These are phyloP conservation scores for Scomber scombrus DNA, from an alignment of 2,113 vertebrate genomes.

Conservation along the genomic window DNA sequence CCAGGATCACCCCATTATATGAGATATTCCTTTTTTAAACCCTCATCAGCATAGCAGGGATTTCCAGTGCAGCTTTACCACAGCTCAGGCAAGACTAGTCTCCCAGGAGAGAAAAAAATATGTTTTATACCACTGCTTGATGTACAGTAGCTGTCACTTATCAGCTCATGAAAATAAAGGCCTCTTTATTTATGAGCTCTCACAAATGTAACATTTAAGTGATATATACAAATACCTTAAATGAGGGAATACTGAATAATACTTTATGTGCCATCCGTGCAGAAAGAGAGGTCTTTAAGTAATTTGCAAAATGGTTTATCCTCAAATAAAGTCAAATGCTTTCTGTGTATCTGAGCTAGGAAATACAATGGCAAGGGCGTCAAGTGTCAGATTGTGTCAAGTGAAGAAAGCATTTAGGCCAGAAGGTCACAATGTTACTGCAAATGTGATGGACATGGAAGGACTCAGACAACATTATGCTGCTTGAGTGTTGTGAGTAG, in stretches of 20 bases:
- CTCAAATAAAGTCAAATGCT: not conserved
- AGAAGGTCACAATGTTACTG: slow-evolving; percentile 20
- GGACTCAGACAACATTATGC: not conserved
- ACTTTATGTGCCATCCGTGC: not conserved
- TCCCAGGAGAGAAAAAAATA: slow-evolving; percentile 31
- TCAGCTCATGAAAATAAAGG: slow-evolving; percentile 54
- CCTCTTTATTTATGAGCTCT: slow-evolving; percentile 38
- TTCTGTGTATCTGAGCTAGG: not conserved
- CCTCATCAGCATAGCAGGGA: slow-evolving; percentile 80
- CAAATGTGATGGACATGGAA: not conserved
- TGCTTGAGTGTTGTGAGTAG: not conserved
- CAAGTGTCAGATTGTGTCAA: slow-evolving; percentile 16
- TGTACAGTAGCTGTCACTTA: slow-evolving; percentile 62
- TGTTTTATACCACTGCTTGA: slow-evolving; percentile 29
- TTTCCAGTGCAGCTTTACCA: slow-evolving; percentile 68
- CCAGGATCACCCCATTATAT: slow-evolving; percentile 79
- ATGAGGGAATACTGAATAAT: not conserved
- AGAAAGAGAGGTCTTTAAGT: not conserved
- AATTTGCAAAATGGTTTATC: not conserved
- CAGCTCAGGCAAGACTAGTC: slow-evolving; percentile 58
- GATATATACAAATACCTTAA: slow-evolving; percentile 9
- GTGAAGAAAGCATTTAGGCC: slow-evolving; percentile 7
- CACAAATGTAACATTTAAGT: slow-evolving; percentile 44
- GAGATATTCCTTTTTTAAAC: slow-evolving; percentile 78
- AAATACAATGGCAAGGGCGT: not conserved